phyloP scores from a whole-genome alignment of 2,888 invertebrate species.

The Pterostichus niger region DNA sequence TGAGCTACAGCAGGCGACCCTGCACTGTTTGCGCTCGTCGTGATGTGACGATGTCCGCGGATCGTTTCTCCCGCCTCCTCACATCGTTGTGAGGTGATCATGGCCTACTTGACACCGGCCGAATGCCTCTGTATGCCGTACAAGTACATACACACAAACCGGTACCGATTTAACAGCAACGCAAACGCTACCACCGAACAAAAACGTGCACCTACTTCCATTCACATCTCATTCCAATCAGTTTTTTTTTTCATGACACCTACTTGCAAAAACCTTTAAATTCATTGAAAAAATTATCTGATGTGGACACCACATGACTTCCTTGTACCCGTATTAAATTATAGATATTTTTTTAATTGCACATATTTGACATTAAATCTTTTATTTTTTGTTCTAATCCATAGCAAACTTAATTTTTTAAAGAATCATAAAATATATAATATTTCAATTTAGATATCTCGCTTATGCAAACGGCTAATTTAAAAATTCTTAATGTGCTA shows the following conservation, averaged over 20 bases:
- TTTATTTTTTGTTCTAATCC: too few species aligned
- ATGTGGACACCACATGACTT: too few species aligned
- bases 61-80: conserved; percentile 30
- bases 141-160: conserved; percentile 26
- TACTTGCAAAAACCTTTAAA: conserved; percentile 1
- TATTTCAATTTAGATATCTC: too few species aligned
- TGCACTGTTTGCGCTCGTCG: conserved; percentile 69
- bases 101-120: conserved; percentile 34
- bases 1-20: conserved; percentile 72
- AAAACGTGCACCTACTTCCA: conserved; percentile 20
- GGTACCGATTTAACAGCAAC: conserved; percentile 28
- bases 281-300: too few species aligned
- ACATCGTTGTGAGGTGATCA: conserved; percentile 9
- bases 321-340: too few species aligned
- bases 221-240: conserved; percentile 31
- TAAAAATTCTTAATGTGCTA: too few species aligned
- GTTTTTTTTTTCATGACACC: neutral
- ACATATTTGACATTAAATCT: too few species aligned
- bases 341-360: too few species aligned
- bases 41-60: conserved; percentile 71
- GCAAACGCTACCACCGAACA: conserved; percentile 20
- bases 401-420: too few species aligned
- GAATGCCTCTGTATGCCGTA: neutral
- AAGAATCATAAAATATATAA: too few species aligned
- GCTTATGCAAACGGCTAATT: too few species aligned